Evolutionary conservation across 1,140 invertebrate species (phyloP).

Genomic region (Bradynema listronoti): DNA sequence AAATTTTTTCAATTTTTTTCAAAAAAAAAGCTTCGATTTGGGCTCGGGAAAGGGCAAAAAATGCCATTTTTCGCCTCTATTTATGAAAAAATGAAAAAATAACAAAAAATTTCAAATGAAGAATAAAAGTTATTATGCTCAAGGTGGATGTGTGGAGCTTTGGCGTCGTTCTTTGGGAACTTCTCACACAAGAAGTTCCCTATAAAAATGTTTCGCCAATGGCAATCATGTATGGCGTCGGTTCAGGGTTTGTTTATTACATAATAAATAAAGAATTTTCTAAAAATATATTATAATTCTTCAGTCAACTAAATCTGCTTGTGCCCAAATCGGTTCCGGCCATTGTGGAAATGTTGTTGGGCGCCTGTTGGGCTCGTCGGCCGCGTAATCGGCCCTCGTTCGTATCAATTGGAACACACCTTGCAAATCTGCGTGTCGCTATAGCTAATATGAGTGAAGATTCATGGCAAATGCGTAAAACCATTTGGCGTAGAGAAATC

Average conservation of each 20-base stretch:
- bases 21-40: no score
- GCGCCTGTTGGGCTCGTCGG: conserved; percentile 83
- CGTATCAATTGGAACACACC: conserved; percentile 78
- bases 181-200: conserved; percentile 73
- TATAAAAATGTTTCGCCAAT: conserved; percentile 92
- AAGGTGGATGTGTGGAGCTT: conserved; percentile 79
- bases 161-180: conserved; percentile 62
- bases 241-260: conserved; percentile 75
- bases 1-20: no score
- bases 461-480: conserved; percentile 34
- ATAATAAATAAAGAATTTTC: conserved; percentile 72
- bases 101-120: no score
- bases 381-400: conserved; percentile 88
- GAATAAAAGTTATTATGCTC: no score
- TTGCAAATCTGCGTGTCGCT: conserved; percentile 76
- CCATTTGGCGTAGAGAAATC: conserved; percentile 37
- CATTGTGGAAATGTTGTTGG: conserved; percentile 70
- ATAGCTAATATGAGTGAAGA: conserved; percentile 63
- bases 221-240: conserved; percentile 96
- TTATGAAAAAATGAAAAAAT: no score
- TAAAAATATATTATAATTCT: conserved; percentile 44
- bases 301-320: conserved; percentile 76
- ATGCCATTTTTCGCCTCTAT: no score
- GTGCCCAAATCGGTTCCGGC: conserved; percentile 82
- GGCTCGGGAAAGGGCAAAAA: no score